These are phyloP conservation scores for Drosophila tristis DNA, from an alignment of 1,140 invertebrate genomes.

Conservation along the genomic window DNA sequence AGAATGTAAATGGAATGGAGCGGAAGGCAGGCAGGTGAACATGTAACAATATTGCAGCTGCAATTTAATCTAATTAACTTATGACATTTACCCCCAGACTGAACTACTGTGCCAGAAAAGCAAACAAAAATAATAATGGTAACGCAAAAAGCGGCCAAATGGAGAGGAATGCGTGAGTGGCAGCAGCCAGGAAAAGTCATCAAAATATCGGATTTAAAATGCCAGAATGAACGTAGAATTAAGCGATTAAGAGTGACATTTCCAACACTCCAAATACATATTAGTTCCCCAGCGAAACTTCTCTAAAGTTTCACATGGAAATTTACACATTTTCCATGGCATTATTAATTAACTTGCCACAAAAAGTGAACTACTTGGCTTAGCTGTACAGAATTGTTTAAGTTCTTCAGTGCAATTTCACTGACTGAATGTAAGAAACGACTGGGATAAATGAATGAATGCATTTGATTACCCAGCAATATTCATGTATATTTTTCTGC, in stretches of 20 bases:
- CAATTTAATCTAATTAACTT: slow-evolving; percentile 79
- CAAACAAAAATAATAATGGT: slow-evolving; percentile 10
- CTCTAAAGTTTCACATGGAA: too few species aligned
- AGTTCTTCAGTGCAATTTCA: too few species aligned
- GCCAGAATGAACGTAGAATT: too few species aligned
- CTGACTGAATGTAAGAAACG: too few species aligned
- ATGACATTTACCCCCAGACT: slow-evolving; percentile 65
- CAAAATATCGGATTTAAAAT: neutral
- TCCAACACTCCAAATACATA: too few species aligned
- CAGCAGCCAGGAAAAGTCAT: neutral
- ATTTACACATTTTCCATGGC: too few species aligned
- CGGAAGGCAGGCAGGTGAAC: slow-evolving; percentile 10
- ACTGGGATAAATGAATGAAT: slow-evolving; percentile 3
- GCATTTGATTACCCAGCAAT: slow-evolving; percentile 2
- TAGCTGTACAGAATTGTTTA: too few species aligned
- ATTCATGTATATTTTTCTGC: slow-evolving; percentile 2
- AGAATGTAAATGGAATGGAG: neutral
- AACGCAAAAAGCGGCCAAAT: neutral
- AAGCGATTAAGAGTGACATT: too few species aligned
- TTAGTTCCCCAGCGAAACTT: too few species aligned
- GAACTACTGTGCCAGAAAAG: slow-evolving; percentile 78
- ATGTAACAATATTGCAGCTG: slow-evolving; percentile 53
- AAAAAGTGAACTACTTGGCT: too few species aligned
- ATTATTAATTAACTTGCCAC: too few species aligned
- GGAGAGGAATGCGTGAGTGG: slow-evolving; percentile 8